Conservation (phyloP, 1,140 invertebrate species). For the Dryas iulia region DNA sequence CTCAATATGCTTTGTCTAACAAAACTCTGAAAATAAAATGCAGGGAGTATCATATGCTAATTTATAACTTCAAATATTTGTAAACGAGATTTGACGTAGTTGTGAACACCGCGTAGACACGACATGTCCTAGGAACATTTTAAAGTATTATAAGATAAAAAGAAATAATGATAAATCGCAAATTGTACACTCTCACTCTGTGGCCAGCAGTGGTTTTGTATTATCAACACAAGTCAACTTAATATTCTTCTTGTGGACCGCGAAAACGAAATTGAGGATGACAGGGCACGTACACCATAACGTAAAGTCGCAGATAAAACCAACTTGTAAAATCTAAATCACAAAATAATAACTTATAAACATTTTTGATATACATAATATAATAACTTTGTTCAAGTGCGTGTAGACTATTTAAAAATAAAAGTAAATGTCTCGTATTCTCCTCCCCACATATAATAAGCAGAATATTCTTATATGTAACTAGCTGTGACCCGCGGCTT, state of each 20-base stretch:
- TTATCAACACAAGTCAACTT: neutral
- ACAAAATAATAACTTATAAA: neutral
- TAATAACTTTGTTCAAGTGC: too few species aligned
- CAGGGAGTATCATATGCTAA: too few species aligned
- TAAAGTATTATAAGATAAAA: neutral
- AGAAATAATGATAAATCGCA: neutral
- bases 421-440: too few species aligned
- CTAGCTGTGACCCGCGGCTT: too few species aligned
- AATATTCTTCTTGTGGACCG: neutral
- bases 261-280: neutral
- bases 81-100: too few species aligned
- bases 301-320: neutral
- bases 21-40: too few species aligned
- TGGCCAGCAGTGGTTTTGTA: neutral
- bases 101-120: neutral
- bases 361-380: too few species aligned
- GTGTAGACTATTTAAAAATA: too few species aligned
- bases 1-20: too few species aligned
- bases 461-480: too few species aligned
- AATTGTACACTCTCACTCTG: neutral
- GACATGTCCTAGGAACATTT: neutral
- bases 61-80: too few species aligned
- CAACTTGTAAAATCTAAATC: neutral
- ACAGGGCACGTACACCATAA: neutral
- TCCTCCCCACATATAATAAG: too few species aligned